Conservation (phyloP, 2,888 invertebrate genomes). For the Crioceris asparagi region DNA sequence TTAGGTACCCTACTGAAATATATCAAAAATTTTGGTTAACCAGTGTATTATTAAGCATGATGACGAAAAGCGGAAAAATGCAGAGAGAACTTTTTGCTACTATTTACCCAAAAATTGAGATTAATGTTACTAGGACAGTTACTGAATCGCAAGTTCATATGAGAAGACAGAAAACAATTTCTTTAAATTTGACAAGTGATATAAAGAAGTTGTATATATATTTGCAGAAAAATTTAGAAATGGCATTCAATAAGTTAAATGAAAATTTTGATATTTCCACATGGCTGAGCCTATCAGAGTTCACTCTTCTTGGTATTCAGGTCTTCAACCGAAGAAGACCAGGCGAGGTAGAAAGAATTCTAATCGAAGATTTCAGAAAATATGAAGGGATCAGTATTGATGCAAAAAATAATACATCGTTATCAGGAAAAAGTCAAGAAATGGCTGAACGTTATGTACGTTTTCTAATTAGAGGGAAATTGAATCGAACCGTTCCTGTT, state of each 20-base stretch:
- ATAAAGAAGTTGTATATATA: no score
- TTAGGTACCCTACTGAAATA: conserved; percentile 17
- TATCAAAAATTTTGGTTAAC: conserved; percentile 8
- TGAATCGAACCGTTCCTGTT: conserved; percentile 7
- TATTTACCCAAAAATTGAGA: conserved; percentile 4
- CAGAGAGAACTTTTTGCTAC: conserved; percentile 6
- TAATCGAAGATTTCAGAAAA: conserved; percentile 5
- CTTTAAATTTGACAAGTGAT: conserved; percentile 5
- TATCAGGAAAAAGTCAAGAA: conserved; percentile 2
- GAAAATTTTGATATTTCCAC: no score
- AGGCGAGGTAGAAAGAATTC: conserved; percentile 6
- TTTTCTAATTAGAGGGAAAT: conserved; percentile 8
- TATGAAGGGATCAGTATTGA: conserved; percentile 2
- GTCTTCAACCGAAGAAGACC: conserved; percentile 6
- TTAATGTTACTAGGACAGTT: conserved; percentile 8
- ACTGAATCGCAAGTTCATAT: conserved; percentile 8
- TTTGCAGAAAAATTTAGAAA: conserved; percentile 3
- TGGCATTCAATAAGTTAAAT: neutral
- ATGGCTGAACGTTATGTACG: conserved; percentile 8
- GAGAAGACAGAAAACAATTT: conserved; percentile 5
- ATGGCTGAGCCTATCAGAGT: conserved; percentile 4
- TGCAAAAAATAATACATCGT: conserved; percentile 1
- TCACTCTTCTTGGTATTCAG: conserved; percentile 3
- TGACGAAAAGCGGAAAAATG: conserved; percentile 3
- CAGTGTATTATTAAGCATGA: conserved; percentile 6